Percentiles rank a stretch among this genome's conserved stretches.
These are phyloP conservation scores for Phengaris alcon DNA, from an alignment of 2,888 invertebrate species.

Conservation along the genomic window DNA sequence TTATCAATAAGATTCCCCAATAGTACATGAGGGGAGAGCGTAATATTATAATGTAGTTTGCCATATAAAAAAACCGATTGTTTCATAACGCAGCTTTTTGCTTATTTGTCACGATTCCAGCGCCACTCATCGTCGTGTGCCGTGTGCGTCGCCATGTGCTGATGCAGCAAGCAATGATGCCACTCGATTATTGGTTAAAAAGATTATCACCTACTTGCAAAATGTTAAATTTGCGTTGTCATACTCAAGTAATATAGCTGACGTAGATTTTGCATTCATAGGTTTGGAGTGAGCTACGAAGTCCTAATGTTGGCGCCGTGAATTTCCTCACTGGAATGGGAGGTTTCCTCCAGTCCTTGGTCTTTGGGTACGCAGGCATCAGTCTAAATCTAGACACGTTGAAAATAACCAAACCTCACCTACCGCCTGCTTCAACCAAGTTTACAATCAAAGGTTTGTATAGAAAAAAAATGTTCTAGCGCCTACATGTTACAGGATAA, in stretches of 20 bases:
- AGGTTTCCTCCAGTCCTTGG: constrained; percentile 78
- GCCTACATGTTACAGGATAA: not conserved
- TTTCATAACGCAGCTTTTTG: not conserved
- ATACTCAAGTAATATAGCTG: not conserved
- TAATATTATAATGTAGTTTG: not conserved
- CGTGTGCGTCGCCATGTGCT: not conserved
- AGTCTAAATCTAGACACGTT: constrained; percentile 71
- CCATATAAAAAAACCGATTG: not conserved
- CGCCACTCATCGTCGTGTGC: not conserved
- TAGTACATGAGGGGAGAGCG: no score
- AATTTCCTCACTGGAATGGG: constrained; percentile 82
- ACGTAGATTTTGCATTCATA: constrained; percentile 38
- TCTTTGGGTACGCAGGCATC: constrained; percentile 79
- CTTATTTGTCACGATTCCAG: not conserved
- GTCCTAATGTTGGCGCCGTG: constrained; percentile 72
- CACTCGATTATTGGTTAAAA: not conserved
- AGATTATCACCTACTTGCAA: not conserved
- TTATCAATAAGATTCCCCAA: no score
- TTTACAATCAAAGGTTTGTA: constrained; percentile 63
- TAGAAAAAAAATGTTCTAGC: not conserved
- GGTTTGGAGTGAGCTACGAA: constrained; percentile 80
- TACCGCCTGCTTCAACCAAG: constrained; percentile 63
- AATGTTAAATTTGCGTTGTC: not conserved
- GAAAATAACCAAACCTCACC: constrained; percentile 59
- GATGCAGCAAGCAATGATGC: not conserved